Conservation (phyloP, 2,113 vertebrate species). For the human (Homo sapiens) region DNA sequence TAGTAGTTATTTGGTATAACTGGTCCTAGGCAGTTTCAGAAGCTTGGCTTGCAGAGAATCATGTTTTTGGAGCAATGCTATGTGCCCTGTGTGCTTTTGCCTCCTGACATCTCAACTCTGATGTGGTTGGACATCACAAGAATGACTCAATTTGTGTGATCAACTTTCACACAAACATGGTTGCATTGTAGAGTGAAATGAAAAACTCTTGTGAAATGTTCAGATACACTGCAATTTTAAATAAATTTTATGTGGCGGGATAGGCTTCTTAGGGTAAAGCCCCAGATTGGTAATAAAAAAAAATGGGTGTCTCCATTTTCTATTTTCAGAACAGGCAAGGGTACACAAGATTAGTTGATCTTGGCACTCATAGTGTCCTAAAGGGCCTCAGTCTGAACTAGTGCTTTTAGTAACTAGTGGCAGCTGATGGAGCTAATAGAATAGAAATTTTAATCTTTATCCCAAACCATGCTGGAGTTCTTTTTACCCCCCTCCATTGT, state of each 20-base stretch:
- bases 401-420: neutral
- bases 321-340: neutral
- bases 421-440: neutral
- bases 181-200: constrained; percentile 5
- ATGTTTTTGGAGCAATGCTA: neutral
- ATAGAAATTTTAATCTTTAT: neutral
- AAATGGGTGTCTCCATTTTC: neutral
- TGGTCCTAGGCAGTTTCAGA: neutral
- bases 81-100: neutral
- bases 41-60: neutral
- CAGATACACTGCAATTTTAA: neutral
- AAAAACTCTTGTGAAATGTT: neutral
- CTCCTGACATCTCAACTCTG: neutral
- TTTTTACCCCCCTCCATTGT: neutral
- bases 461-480: neutral
- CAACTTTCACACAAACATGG: neutral
- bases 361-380: neutral
- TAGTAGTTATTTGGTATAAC: neutral
- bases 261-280: neutral
- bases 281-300: neutral
- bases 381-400: neutral
- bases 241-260: neutral
- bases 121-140: neutral
- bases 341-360: neutral
- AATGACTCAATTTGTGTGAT: neutral